A percentile compares a stretch with the other conserved stretches of the same genome.
Conservation (phyloP, 2,888 invertebrate genomes). For the Prenolepis imparis region DNA sequence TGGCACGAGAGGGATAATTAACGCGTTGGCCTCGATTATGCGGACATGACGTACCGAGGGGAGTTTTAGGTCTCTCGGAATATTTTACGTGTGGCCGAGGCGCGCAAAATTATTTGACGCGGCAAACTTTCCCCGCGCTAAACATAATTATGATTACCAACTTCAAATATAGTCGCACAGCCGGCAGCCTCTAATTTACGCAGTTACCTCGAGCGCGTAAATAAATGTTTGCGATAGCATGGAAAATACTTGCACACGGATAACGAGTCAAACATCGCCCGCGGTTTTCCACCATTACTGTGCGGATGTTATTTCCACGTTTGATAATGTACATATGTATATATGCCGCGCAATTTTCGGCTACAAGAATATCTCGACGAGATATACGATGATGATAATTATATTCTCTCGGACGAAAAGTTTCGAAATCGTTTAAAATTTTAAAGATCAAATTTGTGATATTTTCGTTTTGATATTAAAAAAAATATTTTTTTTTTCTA, state of each 20-base stretch:
- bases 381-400: background rate
- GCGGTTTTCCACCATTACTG: slow-evolving; percentile 26
- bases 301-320: slow-evolving; percentile 26
- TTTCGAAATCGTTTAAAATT: slow-evolving; percentile 19
- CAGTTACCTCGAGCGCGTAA: slow-evolving; percentile 48
- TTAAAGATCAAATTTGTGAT: background rate
- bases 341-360: background rate
- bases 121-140: slow-evolving; percentile 46
- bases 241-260: slow-evolving; percentile 31
- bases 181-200: slow-evolving; percentile 38
- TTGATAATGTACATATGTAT: background rate
- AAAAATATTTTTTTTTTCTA: background rate
- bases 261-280: slow-evolving; percentile 50
- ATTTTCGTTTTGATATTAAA: too few species aligned
- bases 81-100: slow-evolving; percentile 49
- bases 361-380: background rate
- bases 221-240: slow-evolving; percentile 48
- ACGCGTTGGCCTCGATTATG: background rate
- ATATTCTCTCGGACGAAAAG: background rate
- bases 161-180: slow-evolving; percentile 53
- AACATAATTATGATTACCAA: slow-evolving; percentile 58
- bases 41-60: slow-evolving; percentile 19
- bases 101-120: slow-evolving; percentile 51
- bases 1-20: slow-evolving; percentile 38
- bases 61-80: slow-evolving; percentile 36